phyloP scores from a whole-genome alignment of 2,113 vertebrate species.

The Pteruthius melanotis region DNA sequence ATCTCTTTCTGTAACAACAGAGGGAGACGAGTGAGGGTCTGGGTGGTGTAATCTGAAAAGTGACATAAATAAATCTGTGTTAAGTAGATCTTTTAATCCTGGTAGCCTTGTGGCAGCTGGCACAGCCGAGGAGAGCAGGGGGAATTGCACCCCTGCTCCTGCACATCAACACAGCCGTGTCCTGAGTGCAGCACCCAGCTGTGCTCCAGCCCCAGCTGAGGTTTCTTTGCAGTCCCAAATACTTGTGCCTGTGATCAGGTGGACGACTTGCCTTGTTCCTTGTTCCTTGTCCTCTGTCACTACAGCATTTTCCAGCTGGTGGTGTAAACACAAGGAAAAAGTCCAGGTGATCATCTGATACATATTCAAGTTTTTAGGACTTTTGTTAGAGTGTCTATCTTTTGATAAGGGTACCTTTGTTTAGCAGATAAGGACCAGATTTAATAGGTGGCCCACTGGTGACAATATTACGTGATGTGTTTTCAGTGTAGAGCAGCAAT shows the following conservation, averaged over 20 bases:
- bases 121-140: background rate
- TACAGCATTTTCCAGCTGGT: background rate
- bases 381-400: background rate
- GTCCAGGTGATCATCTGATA: background rate
- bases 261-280: background rate
- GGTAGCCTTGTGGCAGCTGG: background rate
- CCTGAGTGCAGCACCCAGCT: background rate
- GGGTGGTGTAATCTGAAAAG: constrained; percentile 32
- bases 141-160: background rate
- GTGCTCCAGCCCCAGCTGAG: background rate
- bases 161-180: rapidly evolving
- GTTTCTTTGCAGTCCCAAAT: background rate
- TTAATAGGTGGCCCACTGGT: background rate
- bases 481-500: background rate
- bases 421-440: background rate
- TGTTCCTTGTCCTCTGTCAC: background rate
- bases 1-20: constrained; percentile 39
- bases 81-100: constrained; percentile 52
- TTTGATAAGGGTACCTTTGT: background rate
- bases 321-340: background rate
- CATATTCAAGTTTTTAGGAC: background rate
- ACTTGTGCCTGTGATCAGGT: background rate
- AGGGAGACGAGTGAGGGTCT: background rate
- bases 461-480: background rate
- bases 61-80: constrained; percentile 38